A percentile compares a stretch with the other conserved stretches of the same genome.
Conservation (phyloP, 2,797 vertebrate species). For the Erethizon dorsatum region DNA sequence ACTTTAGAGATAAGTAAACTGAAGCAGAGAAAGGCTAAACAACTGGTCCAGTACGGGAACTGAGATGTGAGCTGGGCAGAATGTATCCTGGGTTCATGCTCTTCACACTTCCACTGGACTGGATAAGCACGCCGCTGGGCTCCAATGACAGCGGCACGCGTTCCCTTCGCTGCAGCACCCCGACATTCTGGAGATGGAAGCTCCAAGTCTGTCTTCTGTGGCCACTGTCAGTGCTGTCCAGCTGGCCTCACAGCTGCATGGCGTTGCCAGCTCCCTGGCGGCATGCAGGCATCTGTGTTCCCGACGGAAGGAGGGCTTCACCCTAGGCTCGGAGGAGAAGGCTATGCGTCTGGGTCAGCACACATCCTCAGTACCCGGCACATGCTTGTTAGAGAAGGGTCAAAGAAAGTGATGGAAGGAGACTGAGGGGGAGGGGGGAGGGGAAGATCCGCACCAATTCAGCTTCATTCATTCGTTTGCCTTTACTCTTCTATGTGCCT, state of each 20-base stretch:
- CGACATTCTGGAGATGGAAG: neutral
- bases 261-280: neutral
- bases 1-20: constrained; percentile 33
- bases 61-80: neutral
- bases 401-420: neutral
- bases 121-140: neutral
- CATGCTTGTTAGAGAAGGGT: neutral
- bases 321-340: no score
- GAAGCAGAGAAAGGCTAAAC: neutral
- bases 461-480: neutral
- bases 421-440: neutral
- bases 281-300: neutral
- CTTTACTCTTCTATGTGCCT: neutral
- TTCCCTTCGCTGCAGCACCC: neutral
- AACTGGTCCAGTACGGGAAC: neutral
- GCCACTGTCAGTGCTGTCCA: neutral
- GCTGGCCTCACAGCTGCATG: neutral
- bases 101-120: neutral
- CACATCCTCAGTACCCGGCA: neutral
- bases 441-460: neutral
- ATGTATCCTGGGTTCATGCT: neutral
- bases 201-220: neutral
- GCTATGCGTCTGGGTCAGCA: neutral
- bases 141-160: neutral
- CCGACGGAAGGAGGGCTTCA: neutral